phyloP scores from a whole-genome alignment of 2,113 vertebrate genomes.

The Onychorhynchus coronatus region DNA sequence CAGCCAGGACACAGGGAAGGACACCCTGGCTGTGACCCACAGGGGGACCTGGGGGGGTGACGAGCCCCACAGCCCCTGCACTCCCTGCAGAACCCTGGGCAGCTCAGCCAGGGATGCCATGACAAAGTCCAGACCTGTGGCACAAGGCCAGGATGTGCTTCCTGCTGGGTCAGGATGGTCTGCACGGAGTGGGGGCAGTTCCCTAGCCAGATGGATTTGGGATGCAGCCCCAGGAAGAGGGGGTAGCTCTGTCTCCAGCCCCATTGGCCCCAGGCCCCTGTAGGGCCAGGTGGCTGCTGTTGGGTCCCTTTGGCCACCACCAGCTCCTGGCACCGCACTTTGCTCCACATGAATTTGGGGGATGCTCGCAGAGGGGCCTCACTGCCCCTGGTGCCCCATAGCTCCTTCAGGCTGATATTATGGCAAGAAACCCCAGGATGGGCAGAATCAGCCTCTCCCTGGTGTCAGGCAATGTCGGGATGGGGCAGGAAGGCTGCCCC shows the following conservation, averaged over 20 bases:
- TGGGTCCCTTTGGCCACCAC: not conserved
- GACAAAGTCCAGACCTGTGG: not conserved
- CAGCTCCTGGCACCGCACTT: not conserved
- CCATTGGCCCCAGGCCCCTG: too few relatives aligned
- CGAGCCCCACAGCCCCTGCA: rapidly evolving
- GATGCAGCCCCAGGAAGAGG: not conserved
- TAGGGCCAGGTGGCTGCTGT: not conserved
- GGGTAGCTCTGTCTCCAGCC: not conserved
- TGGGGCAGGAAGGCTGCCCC: not conserved
- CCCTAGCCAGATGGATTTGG: rapidly evolving
- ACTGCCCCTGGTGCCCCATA: rapidly evolving
- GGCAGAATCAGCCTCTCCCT: not conserved
- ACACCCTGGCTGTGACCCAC: not conserved
- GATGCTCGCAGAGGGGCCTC: rapidly evolving
- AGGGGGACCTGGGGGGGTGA: rapidly evolving
- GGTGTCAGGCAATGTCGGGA: rapidly evolving
- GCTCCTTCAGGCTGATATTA: not conserved
- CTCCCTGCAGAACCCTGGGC: rapidly evolving
- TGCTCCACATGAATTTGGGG: not conserved
- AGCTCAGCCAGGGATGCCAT: not conserved
- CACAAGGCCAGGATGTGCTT: not conserved
- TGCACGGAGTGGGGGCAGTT: rapidly evolving
- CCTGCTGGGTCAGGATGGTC: rapidly evolving
- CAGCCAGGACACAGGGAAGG: not conserved
- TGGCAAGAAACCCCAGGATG: too few relatives aligned